Evolutionary conservation across 2,113 vertebrate species (phyloP), one percentile per base, ranked within the genome.

Genomic region (Myiozetetes cayanensis): DNA sequence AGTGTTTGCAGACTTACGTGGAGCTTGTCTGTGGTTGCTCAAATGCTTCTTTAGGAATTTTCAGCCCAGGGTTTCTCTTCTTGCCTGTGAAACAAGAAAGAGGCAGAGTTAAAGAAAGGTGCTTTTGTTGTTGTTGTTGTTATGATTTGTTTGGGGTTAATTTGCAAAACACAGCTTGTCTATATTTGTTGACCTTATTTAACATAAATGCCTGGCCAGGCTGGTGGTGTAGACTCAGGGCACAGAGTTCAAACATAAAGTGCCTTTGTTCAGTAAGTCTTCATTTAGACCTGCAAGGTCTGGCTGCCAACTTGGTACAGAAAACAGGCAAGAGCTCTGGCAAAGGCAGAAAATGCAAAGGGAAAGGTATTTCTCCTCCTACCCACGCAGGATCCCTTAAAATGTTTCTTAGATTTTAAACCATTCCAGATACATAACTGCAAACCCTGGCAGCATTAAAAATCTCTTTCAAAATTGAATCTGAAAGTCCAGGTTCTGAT

Each of bases 31-130:
- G 95, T 50, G 99, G 98, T 80, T 99, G 99, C 93, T 99, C 99
- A 95, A 99, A 99, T 27, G 98, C 99, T 97, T 99, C 99, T 95
- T 98, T 99, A 39, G 98, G 97, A 77, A 99, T 99, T 98, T 98
- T 99, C 95, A 99, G 98, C 95, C 97, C 97, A 87, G 98, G 98
- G 96, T 99, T 99, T 97, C 97, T 97, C 98, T 98, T 99, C 98
- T 98, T 99, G 96, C 98, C 99, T 99, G 94, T 0, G 52, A 92
- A 94, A 95, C 82, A 62, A 97, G 87, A 96, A 72, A 90, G 89
- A 50, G 75, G 78, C 81, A 68, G 93, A 81, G 56, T 59, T 92
- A 79, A 94, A 84, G 71, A 65, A 37, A 75, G 31, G 71, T 1
- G 0, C 12, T 66, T 55, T 63, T 27, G 39, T 41, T 41, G 39